Evolutionary conservation across 1,140 invertebrate genomes (phyloP).

Genomic region (Rhynchophorus ferrugineus): DNA sequence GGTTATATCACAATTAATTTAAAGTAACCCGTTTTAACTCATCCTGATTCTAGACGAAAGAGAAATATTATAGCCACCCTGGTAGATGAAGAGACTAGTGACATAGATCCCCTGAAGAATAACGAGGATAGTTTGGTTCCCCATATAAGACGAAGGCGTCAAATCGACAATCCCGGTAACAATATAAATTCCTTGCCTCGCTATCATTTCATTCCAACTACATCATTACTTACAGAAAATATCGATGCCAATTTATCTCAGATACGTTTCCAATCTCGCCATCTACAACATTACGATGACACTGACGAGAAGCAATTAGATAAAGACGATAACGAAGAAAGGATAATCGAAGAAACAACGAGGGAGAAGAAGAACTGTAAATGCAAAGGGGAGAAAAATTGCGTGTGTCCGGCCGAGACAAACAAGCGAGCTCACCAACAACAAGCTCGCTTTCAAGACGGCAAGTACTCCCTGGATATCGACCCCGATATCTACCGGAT

Average conservation of each 20-base stretch:
- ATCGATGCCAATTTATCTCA: too few relatives aligned
- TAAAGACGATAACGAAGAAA: constrained; percentile 15
- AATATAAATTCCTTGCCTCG: too few relatives aligned
- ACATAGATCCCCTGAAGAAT: constrained; percentile 28
- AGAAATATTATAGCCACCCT: constrained; percentile 25
- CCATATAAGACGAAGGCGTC: constrained; percentile 26
- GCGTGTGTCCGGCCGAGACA: background rate
- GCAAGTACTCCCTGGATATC: constrained; percentile 18
- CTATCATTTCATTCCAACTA: too few relatives aligned
- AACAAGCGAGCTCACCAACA: background rate
- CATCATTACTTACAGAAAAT: too few relatives aligned
- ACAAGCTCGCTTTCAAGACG: constrained; percentile 8
- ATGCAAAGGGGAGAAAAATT: background rate
- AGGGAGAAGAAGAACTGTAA: background rate
- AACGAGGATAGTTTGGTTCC: constrained; percentile 23
- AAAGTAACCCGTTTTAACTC: too few relatives aligned
- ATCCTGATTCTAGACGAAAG: constrained; percentile 27
- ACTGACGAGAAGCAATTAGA: constrained; percentile 5
- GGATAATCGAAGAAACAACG: constrained; percentile 4
- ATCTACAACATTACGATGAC: background rate
- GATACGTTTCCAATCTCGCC: too few relatives aligned
- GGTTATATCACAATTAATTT: too few relatives aligned
- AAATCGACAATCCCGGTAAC: background rate
- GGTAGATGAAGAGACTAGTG: constrained; percentile 29
- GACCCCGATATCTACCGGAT: constrained; percentile 16